These are phyloP conservation scores for Phenganax stokvisi DNA, from an alignment of 92 coral and sea anemone species.

Conservation along the genomic window DNA sequence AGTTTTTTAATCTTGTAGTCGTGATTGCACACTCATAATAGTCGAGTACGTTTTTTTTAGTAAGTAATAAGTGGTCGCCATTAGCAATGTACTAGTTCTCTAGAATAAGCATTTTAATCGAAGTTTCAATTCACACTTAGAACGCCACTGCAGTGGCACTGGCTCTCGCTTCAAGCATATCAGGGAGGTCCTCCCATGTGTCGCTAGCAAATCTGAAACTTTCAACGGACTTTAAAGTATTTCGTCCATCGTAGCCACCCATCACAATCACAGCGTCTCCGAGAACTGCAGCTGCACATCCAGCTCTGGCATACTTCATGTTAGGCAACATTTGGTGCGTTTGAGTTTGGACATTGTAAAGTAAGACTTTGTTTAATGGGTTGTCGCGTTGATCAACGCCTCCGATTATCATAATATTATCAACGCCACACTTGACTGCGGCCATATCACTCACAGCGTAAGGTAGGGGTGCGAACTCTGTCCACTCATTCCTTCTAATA, in stretches of 20 bases:
- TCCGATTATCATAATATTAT: neutral
- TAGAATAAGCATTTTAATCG: neutral
- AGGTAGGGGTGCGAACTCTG: neutral
- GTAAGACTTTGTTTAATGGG: neutral
- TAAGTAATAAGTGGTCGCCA: neutral
- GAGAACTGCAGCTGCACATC: constrained; percentile 67
- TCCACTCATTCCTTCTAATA: neutral
- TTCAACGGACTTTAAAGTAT: constrained; percentile 62
- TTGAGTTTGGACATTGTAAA: constrained; percentile 58
- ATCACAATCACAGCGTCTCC: constrained; percentile 61
- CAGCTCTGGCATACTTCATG: constrained; percentile 71
- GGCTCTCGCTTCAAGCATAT: neutral
- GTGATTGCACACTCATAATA: no score
- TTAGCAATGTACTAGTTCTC: no score
- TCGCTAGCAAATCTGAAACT: constrained; percentile 39
- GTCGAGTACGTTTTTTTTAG: neutral
- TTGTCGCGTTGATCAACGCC: neutral
- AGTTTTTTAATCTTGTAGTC: no score
- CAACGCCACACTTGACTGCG: neutral
- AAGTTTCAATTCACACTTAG: neutral
- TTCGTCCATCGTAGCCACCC: constrained; percentile 72
- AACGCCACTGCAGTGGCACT: neutral
- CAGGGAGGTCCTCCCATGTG: neutral
- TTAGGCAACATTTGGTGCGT: constrained; percentile 58
- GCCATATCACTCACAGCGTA: constrained; percentile 5